Base-by-base conservation (phyloP, 2,113 vertebrate genomes). In the Aspiorhynchus laticeps region DNA sequence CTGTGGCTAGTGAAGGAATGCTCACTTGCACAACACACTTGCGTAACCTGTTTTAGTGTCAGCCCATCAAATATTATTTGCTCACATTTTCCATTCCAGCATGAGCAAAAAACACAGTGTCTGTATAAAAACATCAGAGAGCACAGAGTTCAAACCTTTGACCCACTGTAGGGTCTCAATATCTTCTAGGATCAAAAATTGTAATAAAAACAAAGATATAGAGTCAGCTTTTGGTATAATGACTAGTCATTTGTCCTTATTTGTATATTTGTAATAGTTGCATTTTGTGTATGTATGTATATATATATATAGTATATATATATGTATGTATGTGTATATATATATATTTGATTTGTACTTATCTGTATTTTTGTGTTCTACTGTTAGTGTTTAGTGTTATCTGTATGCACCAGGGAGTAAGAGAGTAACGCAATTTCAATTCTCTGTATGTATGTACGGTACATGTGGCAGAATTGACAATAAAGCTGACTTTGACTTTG, bases 21-120 rank as follows among this genome's bases (percentile, higher is more conserved):
- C 88, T 90, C 73, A 88, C 89, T 92, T 93, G 92, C 90, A 92
- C 91, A 93, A 90, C 74, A 87, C 80, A 83, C 89, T 92, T 93
- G 91, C 87, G 69, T 90, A 93, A 93, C 88, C 82, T 87, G 89
- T 90, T 87, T 89, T 77, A 88, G 85, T 36, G 80, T 89, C 88
- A 88, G 89, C 85, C 81, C 90, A 88, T 90, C 75, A 86, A 89
- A 89, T 69, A 48, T 38, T 48, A 46, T 88, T 90, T 86, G 87
- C 78, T 90, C 88, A 86, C 87, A 90, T 91, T 93, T 93, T 93
- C 92, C 92, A 90, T 88, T 91, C 85, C 88, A 87, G 88, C 83
- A 89, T 87, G 87, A 71, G 65, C 63, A 86, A 85, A 36, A 85
- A 65, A 67, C 71, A 88, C 88, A 86, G 48, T 43, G 24, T 15